Conservation (phyloP, 2,888 invertebrate species). For the Ennomos quercinarius region DNA sequence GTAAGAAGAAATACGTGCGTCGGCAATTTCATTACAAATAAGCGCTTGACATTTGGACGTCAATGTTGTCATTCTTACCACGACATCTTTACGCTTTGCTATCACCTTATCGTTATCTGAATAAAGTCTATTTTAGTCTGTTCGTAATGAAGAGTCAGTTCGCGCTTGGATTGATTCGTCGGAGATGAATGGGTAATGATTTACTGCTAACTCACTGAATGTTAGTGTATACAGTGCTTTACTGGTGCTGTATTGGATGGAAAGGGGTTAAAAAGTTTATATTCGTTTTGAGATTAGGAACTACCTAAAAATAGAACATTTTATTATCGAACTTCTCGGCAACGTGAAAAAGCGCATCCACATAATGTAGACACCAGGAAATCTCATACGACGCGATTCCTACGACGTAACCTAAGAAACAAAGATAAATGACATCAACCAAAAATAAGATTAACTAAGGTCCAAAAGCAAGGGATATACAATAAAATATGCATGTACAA, state of each 20-base stretch:
- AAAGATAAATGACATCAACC: too few relatives aligned
- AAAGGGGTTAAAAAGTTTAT: too few relatives aligned
- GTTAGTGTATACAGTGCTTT: constrained; percentile 25
- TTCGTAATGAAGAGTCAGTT: constrained; percentile 18
- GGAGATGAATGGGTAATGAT: constrained; percentile 50
- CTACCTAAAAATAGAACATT: too few relatives aligned
- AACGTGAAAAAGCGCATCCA: too few relatives aligned
- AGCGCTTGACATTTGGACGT: constrained; percentile 56
- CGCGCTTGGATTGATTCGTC: constrained; percentile 51
- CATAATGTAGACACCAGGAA: too few relatives aligned
- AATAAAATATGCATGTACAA: too few relatives aligned
- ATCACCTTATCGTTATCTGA: rapidly evolving
- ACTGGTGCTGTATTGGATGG: constrained; percentile 9
- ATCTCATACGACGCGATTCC: too few relatives aligned
- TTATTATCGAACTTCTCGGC: too few relatives aligned
- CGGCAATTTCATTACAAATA: constrained; percentile 48
- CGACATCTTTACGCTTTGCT: constrained; percentile 24
- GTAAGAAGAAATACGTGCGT: constrained; percentile 46
- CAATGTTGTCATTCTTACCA: constrained; percentile 52
- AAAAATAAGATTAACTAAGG: too few relatives aligned
- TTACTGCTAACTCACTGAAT: constrained; percentile 22
- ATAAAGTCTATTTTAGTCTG: constrained; percentile 33
- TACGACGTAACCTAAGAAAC: too few relatives aligned
- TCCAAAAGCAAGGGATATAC: too few relatives aligned
- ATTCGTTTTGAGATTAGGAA: too few relatives aligned